Evolutionary conservation across 2,797 vertebrate species (phyloP).

Genomic region (Microcaecilia unicolor): DNA sequence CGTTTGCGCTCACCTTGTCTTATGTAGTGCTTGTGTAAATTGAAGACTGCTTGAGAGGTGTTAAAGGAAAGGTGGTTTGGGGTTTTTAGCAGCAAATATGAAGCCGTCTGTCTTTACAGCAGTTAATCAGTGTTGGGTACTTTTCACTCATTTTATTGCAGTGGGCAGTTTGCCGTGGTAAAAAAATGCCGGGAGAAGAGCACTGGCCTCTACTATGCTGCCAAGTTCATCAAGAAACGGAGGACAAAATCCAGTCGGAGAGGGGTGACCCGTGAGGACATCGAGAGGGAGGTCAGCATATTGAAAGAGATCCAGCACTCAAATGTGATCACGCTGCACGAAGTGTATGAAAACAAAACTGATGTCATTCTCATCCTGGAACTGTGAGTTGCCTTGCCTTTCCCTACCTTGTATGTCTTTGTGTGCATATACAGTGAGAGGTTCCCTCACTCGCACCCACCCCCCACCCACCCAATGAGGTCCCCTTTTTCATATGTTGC

Average conservation of each 20-base stretch:
- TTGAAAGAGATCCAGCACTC: constrained; percentile 90
- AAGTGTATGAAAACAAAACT: constrained; percentile 91
- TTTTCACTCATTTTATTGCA: constrained; percentile 16
- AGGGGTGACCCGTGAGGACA: constrained; percentile 86
- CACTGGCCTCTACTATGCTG: constrained; percentile 75
- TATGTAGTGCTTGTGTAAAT: too few species aligned
- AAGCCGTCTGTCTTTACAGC: too few species aligned
- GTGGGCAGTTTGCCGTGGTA: constrained; percentile 92
- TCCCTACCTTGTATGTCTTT: too few species aligned
- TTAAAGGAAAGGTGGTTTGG: too few species aligned
- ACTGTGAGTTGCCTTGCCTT: constrained; percentile 83
- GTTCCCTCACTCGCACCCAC: too few species aligned
- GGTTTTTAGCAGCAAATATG: too few species aligned
- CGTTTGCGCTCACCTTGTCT: too few species aligned
- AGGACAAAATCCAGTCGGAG: constrained; percentile 88
- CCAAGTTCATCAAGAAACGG: constrained; percentile 94
- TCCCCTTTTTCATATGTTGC: too few species aligned
- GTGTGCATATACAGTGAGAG: too few species aligned
- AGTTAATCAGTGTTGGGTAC: not conserved
- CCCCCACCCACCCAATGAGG: too few species aligned
- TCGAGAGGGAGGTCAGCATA: constrained; percentile 91
- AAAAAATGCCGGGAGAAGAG: constrained; percentile 81
- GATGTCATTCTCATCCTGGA: constrained; percentile 96
- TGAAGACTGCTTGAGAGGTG: too few species aligned
- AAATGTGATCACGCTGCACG: constrained; percentile 86